Evolutionary conservation across 1,140 invertebrate species (phyloP).

Genomic region (Brachionus rubens): DNA sequence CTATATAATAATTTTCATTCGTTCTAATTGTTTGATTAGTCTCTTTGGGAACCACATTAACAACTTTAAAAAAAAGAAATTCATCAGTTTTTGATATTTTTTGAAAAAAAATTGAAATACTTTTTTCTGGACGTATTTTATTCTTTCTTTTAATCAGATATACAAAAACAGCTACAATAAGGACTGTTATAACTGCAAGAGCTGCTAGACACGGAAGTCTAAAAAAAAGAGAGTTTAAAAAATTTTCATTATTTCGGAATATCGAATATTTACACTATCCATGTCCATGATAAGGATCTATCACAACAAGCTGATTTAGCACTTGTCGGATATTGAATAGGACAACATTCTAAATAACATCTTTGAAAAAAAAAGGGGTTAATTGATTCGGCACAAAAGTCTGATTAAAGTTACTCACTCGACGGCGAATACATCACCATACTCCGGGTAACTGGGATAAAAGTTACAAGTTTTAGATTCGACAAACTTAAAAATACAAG

Average conservation of each 20-base stretch:
- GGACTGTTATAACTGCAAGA: background rate
- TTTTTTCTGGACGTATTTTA: background rate
- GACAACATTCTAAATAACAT: background rate
- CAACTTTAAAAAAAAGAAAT: background rate
- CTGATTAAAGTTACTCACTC: background rate
- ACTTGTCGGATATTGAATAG: background rate
- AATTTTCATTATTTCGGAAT: background rate
- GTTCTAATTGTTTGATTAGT: too few relatives aligned
- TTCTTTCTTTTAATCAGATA: background rate
- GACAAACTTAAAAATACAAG: background rate
- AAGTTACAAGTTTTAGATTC: background rate
- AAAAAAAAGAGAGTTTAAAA: background rate
- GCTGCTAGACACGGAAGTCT: background rate
- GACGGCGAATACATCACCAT: background rate
- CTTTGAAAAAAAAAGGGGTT: background rate
- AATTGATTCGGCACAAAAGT: background rate
- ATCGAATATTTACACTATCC: background rate
- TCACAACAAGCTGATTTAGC: conserved; percentile 18
- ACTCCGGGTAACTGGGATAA: conserved; percentile 19
- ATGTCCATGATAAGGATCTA: background rate
- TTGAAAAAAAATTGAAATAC: too few relatives aligned
- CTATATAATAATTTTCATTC: too few relatives aligned
- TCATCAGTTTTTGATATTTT: too few relatives aligned
- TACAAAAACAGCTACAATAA: background rate
- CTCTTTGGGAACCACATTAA: background rate